Evolutionary conservation across 2,797 vertebrate species (phyloP), one percentile per base, ranked within the genome.

Genomic region (Falco rusticolus): DNA sequence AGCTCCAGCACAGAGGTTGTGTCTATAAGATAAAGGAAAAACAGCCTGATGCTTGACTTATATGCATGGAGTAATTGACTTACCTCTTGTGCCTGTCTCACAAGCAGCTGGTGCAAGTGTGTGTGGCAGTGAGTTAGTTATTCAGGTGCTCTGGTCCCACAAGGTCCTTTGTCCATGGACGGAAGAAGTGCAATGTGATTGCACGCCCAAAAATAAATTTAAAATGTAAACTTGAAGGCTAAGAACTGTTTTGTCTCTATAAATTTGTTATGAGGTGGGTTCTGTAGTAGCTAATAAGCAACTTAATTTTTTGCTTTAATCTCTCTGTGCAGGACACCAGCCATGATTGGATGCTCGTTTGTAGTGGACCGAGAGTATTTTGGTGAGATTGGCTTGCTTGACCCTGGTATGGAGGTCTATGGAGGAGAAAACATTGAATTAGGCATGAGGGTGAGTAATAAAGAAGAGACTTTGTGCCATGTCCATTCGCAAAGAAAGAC

Each of bases 341-440:
- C 99, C 45, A 99, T 99, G 99, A 99, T 99, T 5, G 99, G 99
- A 94, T 99, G 99, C 97, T 99, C 99, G 0, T 99, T 99, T 54
- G 99, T 99, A 96, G 99, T 99, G 81, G 99, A 99, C 96, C 97
- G 99, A 68, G 98, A 99, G 87, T 99, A 99, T 97, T 99, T 99
- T 50, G 98, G 99, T 14, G 99, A 99, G 89, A 99, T 99, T 3
- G 99, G 99, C 48, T 98, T 99, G 81, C 98, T 99, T 76, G 99
- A 99, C 96, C 99, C 99, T 1, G 99, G 99, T 63, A 99, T 99
- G 99, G 99, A 99, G 96, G 99, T 99, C 78, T 99, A 99, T 0
- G 99, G 99, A 11, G 99, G 99, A 16, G 99, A 99, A 95, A 99
- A 99, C 96, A 99, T 99, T 10, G 99, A 99, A 90, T 98, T 99